Base-by-base conservation (phyloP, 2,797 vertebrate species). In the Scomberomorus guttatus region DNA sequence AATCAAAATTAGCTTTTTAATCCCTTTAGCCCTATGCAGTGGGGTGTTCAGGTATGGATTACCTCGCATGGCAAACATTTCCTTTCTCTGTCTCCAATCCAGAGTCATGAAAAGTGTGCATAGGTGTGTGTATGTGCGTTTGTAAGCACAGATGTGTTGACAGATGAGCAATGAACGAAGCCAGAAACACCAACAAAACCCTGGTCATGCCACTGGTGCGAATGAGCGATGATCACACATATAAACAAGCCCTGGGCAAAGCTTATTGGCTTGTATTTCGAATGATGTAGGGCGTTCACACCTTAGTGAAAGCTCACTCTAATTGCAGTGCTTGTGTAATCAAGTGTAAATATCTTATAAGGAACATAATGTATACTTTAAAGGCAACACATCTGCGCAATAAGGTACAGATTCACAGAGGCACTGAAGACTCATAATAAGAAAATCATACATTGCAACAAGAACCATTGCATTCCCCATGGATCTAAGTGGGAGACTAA, bases 1-100 rank as follows among this genome's bases (percentile, higher is more conserved):
- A 87, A 91, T 90, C 75, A 65, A 80, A 91, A 92, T 86, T 12
- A 87, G 71, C 79, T 79, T 77, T 87, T 87, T 92, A 91, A 93
- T 93, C 88, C 82, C 75, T 65, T 87, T 75, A 84, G 79, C 54
- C 55, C 34, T 37, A 88, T 89, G 84, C 83, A 59, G 55, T 11
- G 5, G 57, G 56, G 76, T 56, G 87, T 85, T 86, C 84, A 88
- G 83, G 87, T 89, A 72, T 83, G 87, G 80, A 89, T 93, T 88
- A 91, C 82, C 65, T 39, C n/a, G 52, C 62, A 65, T 46, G 66
- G 80, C 79, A 90, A 86, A 90, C 61, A 84, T 70, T 70, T 77
- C 18, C 60, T 50, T 32, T 55, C 56, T 50, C 60, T 57, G 24
- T 70, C 46, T 68, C 29, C 51, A 65, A 58, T 79, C 68, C 68